These are phyloP conservation scores for Anabacerthia variegaticeps DNA, from an alignment of 2,797 vertebrate species.

Conservation along the genomic window DNA sequence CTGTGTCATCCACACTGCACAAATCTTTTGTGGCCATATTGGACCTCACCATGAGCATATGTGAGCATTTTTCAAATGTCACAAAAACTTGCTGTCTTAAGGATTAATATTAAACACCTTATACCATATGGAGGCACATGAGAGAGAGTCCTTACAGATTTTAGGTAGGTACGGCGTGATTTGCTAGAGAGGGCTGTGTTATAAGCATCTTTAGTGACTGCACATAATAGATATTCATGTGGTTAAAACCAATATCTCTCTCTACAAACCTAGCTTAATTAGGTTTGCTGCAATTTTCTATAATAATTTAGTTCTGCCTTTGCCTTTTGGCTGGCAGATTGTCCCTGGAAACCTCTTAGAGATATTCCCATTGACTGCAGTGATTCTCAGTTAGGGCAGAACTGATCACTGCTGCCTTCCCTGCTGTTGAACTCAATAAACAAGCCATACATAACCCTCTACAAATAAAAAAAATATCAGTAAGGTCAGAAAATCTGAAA, in stretches of 20 bases:
- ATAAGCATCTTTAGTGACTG: slow-evolving; percentile 24
- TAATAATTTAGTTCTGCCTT: slow-evolving; percentile 60
- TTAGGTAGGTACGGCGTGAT: neutral
- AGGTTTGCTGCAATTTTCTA: slow-evolving; percentile 62
- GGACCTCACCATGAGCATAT: slow-evolving; percentile 43
- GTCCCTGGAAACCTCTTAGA: slow-evolving; percentile 59
- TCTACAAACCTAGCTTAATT: slow-evolving; percentile 57
- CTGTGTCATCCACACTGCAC: neutral
- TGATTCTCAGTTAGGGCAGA: slow-evolving; percentile 54
- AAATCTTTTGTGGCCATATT: slow-evolving; percentile 12
- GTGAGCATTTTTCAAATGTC: slow-evolving; percentile 46
- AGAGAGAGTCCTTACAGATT: slow-evolving; percentile 4
- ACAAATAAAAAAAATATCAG: slow-evolving; percentile 12
- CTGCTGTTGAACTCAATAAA: slow-evolving; percentile 64
- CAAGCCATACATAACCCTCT: slow-evolving; percentile 35
- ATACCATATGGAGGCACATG: neutral
- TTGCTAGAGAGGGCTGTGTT: neutral
- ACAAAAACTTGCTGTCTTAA: neutral
- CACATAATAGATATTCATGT: slow-evolving; percentile 38
- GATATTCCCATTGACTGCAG: slow-evolving; percentile 53
- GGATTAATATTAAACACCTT: slow-evolving; percentile 42
- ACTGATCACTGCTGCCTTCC: slow-evolving; percentile 50
- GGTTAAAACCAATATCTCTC: slow-evolving; percentile 32
- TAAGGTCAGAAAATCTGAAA: slow-evolving; percentile 45
- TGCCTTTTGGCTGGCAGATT: slow-evolving; percentile 59